These are phyloP conservation scores for Danaus chrysippus DNA, from an alignment of 2,888 invertebrate genomes.

Conservation along the genomic window DNA sequence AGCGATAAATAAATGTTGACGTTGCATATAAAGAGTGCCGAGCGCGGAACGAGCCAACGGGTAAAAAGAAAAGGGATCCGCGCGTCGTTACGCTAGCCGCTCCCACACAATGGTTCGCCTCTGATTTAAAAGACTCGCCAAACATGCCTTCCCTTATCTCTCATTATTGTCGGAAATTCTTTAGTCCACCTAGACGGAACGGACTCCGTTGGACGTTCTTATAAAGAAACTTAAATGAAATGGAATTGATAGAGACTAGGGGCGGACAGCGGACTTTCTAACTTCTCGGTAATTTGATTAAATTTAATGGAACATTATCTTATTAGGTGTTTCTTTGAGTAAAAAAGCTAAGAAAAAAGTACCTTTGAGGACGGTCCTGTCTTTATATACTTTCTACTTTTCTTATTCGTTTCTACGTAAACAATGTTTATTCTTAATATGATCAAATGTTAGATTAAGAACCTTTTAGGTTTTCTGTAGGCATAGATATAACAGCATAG, in stretches of 20 bases:
- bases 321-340: conserved; percentile 1
- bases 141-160: conserved; percentile 63
- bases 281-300: conserved; percentile 6
- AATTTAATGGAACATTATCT: conserved; percentile 7
- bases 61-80: conserved; percentile 49
- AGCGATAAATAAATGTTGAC: conserved; percentile 67
- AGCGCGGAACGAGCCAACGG: conserved; percentile 57
- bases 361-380: background rate
- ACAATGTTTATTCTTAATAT: too few relatives aligned
- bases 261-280: conserved; percentile 17
- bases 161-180: conserved; percentile 57
- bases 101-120: conserved; percentile 53
- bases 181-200: conserved; percentile 44
- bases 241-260: conserved; percentile 30
- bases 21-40: conserved; percentile 62
- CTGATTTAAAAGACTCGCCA: conserved; percentile 58
- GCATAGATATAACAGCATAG: too few relatives aligned
- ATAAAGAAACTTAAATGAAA: conserved; percentile 36
- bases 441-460: too few relatives aligned
- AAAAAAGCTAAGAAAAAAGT: background rate
- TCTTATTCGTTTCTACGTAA: too few relatives aligned
- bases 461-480: too few relatives aligned
- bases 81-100: conserved; percentile 60
- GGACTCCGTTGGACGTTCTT: conserved; percentile 36
- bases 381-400: conserved; percentile 42